phyloP scores from a whole-genome alignment of 1,140 invertebrate genomes.

The Pomacea maculata region DNA sequence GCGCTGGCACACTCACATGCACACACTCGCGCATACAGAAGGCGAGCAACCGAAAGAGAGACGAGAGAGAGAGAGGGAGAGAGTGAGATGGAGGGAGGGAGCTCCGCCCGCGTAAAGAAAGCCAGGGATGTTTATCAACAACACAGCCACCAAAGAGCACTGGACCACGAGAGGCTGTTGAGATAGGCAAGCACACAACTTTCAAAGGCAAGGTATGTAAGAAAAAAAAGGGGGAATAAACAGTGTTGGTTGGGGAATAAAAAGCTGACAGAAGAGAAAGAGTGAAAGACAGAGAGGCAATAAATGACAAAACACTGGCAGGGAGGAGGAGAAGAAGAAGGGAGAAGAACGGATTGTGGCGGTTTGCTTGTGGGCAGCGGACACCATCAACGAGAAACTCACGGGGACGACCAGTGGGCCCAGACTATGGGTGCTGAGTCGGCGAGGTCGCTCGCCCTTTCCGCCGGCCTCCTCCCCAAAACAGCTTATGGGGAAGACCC shows the following conservation, averaged over 20 bases:
- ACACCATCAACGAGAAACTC: slow-evolving; percentile 33
- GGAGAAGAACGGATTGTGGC: background rate
- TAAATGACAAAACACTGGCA: background rate
- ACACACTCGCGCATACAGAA: background rate
- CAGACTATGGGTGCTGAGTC: slow-evolving; percentile 53
- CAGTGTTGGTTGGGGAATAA: background rate
- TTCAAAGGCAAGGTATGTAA: background rate
- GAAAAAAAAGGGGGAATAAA: background rate
- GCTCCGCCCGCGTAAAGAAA: background rate
- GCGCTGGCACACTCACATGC: background rate
- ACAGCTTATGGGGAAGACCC: slow-evolving; percentile 51
- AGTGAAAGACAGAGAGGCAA: slow-evolving; percentile 18
- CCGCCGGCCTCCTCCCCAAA: slow-evolving; percentile 43
- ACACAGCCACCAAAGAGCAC: background rate
- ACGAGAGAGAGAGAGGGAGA: background rate
- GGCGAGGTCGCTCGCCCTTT: slow-evolving; percentile 42
- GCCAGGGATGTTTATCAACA: slow-evolving; percentile 3
- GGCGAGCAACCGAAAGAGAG: background rate
- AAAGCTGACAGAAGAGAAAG: background rate
- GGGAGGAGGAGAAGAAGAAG: background rate
- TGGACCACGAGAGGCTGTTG: background rate
- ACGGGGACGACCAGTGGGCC: slow-evolving; percentile 52
- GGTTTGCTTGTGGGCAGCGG: background rate
- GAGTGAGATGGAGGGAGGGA: slow-evolving; percentile 3
- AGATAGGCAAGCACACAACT: background rate